Conservation (phyloP, 2,888 invertebrate genomes). For the Apodemia mormo region DNA sequence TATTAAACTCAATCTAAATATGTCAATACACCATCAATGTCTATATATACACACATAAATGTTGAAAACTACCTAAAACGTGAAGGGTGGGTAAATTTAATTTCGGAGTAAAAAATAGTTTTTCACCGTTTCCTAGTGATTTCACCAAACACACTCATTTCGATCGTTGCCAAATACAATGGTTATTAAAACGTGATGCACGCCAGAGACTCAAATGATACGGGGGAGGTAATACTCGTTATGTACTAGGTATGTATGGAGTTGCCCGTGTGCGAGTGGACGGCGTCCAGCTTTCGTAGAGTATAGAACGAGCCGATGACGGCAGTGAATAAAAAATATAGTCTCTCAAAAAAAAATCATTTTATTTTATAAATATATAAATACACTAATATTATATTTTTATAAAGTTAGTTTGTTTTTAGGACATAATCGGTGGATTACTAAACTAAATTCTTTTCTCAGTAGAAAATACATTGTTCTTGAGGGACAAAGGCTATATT, state of each 20-base stretch:
- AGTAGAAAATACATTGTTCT: no score
- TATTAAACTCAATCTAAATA: no score
- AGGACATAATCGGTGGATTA: no score
- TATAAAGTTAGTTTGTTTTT: no score
- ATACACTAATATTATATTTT: no score
- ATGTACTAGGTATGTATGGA: conserved; percentile 32
- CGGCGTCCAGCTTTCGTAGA: conserved; percentile 72
- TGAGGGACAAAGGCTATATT: no score
- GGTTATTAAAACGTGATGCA: conserved; percentile 78
- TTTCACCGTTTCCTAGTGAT: conserved; percentile 53
- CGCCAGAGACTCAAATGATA: conserved; percentile 56
- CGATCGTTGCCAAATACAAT: conserved; percentile 80
- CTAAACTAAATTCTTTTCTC: no score
- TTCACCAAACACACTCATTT: conserved; percentile 71
- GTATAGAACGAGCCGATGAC: conserved; percentile 59
- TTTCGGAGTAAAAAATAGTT: conserved; percentile 53
- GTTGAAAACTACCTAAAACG: conserved; percentile 34
- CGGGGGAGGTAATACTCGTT: conserved; percentile 48
- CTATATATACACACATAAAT: background rate
- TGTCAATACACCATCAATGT: no score
- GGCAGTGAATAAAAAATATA: conserved; percentile 32
- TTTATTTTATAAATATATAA: background rate
- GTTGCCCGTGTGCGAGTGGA: conserved; percentile 63
- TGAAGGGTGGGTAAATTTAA: conserved; percentile 46
- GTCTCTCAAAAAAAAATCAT: background rate